A percentile compares a stretch with the other conserved stretches of the same genome.
Conservation (phyloP, 2,113 vertebrate species). For the Lampris incognitus region DNA sequence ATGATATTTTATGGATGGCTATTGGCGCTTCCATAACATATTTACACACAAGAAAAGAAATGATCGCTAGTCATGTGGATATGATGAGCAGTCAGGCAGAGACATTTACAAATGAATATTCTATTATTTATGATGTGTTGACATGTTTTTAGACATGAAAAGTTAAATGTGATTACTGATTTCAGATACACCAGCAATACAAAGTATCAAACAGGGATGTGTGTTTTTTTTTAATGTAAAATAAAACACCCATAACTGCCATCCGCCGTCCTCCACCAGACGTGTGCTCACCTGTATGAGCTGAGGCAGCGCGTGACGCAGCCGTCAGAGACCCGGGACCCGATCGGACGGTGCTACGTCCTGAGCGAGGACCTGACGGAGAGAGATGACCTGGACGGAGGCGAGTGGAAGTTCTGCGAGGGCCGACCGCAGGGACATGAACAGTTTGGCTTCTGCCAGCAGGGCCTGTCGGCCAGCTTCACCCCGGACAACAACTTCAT, state of each 20-base stretch:
- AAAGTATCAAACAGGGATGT: no score
- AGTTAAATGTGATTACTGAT: no score
- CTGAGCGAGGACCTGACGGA: slow-evolving; percentile 90
- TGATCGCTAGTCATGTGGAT: no score
- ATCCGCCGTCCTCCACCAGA: slow-evolving; percentile 71
- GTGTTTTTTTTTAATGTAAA: not conserved
- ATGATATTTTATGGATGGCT: no score
- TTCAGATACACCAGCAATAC: no score
- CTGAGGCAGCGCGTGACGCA: slow-evolving; percentile 87
- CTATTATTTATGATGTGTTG: no score
- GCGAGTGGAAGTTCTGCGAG: slow-evolving; percentile 97
- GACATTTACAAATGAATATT: no score
- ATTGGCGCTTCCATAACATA: no score
- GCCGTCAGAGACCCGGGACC: slow-evolving; percentile 90
- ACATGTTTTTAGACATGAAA: no score
- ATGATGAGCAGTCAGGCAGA: no score
- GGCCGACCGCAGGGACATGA: slow-evolving; percentile 92
- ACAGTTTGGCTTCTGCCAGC: slow-evolving; percentile 95
- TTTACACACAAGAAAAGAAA: no score
- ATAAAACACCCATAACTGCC: not conserved
- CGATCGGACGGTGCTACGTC: slow-evolving; percentile 94
- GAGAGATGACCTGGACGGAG: slow-evolving; percentile 90
- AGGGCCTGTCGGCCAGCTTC: slow-evolving; percentile 92
- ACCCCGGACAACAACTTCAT: slow-evolving; percentile 91
- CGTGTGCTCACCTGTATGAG: slow-evolving; percentile 95